Base-by-base conservation (phyloP, 2,797 vertebrate species). In the Hydrocynus forskahlii region DNA sequence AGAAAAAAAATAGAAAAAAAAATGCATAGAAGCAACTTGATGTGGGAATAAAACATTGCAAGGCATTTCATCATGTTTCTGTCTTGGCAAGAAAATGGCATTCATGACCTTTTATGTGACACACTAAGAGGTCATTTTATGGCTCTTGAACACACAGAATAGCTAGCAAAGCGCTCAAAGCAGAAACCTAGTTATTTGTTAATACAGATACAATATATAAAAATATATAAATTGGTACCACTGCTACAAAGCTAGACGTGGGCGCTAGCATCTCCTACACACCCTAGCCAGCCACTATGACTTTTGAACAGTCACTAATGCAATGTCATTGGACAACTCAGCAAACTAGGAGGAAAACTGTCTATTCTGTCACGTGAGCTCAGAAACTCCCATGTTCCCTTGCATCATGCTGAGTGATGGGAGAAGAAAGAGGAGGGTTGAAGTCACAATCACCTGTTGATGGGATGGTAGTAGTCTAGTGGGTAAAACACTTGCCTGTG, bases 11-110 rank as follows among this genome's bases (percentile, higher is more conserved):
- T 84, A 89, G 87, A 13, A 13, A 52, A 52, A 52, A 4, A 52
- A 87, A 81, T 88, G 35, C 35, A 89, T 89, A 89, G 86, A 84
- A 90, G 85, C 85, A 90, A 91, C 90, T 92, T 90, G 88, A 91
- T 87, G 88, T 91, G 91, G 91, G 91, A 89, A n/a, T n/a, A 89
- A 87, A 89, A 84, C 87, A 88, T 80, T 75, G 70, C 83, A 35
- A 70, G 59, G 57, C 59, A 79, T 80, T 79, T 70, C 71, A 72
- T 84, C 78, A 84, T 81, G 50, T 78, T 81, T 68, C 29, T 80
- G 45, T 54, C 72, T 79, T 80, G 40, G 60, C 50, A 55, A 25
- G 19, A 35, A 73, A 73, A 57, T 55, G 52, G 17, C 50, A 83
- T 84, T 73, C 50, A 54, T 84, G 75, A 73, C 74, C 68, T 54